phyloP scores from a whole-genome alignment of 2,888 invertebrate genomes.

The Acleris literana region DNA sequence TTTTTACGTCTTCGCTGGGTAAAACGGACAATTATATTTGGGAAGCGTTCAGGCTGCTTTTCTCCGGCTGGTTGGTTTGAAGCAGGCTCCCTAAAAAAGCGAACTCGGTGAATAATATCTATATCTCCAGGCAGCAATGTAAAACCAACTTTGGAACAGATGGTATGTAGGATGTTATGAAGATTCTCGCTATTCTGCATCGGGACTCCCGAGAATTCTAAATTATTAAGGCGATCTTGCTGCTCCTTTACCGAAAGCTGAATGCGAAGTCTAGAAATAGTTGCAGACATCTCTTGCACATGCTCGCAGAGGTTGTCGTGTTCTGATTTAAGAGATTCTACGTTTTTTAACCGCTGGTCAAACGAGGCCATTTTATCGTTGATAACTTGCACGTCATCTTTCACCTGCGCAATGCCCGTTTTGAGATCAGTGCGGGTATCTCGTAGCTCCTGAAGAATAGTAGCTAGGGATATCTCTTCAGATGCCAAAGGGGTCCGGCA shows the following conservation, averaged over 20 bases:
- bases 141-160: slow-evolving; percentile 18
- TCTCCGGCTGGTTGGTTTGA: background rate
- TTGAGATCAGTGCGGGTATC: slow-evolving; percentile 10
- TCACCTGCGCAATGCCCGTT: slow-evolving; percentile 1
- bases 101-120: slow-evolving; percentile 32
- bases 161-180: slow-evolving; percentile 15
- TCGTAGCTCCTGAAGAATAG: slow-evolving; percentile 13
- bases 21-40: slow-evolving; percentile 9
- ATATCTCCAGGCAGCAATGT: slow-evolving; percentile 21
- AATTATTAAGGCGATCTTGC: slow-evolving; percentile 17
- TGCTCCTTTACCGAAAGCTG: slow-evolving; percentile 8
- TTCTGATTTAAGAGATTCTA: background rate
- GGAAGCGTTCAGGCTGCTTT: background rate
- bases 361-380: slow-evolving; percentile 6
- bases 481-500: background rate
- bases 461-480: slow-evolving; percentile 7
- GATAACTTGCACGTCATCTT: slow-evolving; percentile 4
- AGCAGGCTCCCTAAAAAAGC: slow-evolving; percentile 14
- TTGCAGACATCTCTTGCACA: slow-evolving; percentile 7
- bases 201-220: slow-evolving; percentile 31
- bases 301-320: slow-evolving; percentile 1
- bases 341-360: slow-evolving; percentile 6
- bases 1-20: slow-evolving; percentile 14
- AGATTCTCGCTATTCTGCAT: slow-evolving; percentile 31
- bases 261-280: slow-evolving; percentile 2